phyloP scores from a whole-genome alignment of 2,113 vertebrate genomes.

The Hydrochoerus hydrochaeris region DNA sequence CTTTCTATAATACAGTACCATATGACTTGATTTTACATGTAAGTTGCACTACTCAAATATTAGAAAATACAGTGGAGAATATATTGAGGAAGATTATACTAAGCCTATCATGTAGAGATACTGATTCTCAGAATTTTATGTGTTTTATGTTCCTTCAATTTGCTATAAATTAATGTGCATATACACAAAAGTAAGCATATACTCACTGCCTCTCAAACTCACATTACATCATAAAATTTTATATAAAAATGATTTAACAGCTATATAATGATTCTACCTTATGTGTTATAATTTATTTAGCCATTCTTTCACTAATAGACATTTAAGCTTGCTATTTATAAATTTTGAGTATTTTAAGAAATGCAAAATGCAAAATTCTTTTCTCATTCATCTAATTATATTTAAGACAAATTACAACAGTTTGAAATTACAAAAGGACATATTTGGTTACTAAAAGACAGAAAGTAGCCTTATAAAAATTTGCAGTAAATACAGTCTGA shows the following conservation, averaged over 20 bases:
- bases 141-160: neutral
- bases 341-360: slow-evolving; percentile 29
- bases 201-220: neutral
- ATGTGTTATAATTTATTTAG: neutral
- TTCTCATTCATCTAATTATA: neutral
- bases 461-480: neutral
- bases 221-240: slow-evolving; percentile 35
- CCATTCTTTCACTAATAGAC: neutral
- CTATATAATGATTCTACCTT: neutral
- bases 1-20: neutral
- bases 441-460: neutral
- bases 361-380: neutral
- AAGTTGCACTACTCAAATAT: neutral
- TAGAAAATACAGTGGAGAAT: neutral
- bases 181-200: neutral
- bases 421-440: neutral
- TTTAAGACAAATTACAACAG: neutral
- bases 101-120: neutral
- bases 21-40: neutral
- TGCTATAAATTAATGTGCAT: neutral
- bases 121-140: neutral
- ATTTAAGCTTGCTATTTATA: slow-evolving; percentile 3
- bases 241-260: neutral
- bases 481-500: neutral
- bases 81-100: neutral